Conservation (phyloP, 1,140 invertebrate species). For the Caenorhabditis remanei region DNA sequence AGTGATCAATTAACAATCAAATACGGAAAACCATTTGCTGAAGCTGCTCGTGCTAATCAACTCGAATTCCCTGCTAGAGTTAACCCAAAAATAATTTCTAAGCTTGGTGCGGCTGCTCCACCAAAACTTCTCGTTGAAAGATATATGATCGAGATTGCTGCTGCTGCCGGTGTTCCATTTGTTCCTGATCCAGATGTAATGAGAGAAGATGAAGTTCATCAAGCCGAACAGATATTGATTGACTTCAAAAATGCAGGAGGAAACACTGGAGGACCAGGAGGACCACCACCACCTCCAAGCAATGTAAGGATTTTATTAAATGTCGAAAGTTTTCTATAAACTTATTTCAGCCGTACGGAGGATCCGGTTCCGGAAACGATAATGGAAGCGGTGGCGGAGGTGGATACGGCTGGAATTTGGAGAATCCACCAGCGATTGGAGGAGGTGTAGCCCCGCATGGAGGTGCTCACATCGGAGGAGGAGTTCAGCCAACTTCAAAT, state of each 20-base stretch:
- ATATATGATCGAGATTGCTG: conserved; percentile 88
- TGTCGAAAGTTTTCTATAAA: neutral
- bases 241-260: conserved; percentile 81
- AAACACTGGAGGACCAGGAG: neutral
- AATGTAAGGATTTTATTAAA: conserved; percentile 7
- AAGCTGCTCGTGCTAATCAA: conserved; percentile 86
- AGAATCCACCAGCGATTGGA: neutral
- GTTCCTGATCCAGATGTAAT: conserved; percentile 89
- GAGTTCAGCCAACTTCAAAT: neutral
- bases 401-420: conserved; percentile 53
- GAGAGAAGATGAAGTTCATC: conserved; percentile 83
- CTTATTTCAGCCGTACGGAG: conserved; percentile 48
- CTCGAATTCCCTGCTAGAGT: conserved; percentile 83
- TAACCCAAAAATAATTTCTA: conserved; percentile 94
- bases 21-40: conserved; percentile 93
- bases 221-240: conserved; percentile 85
- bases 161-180: conserved; percentile 91
- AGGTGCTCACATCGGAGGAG: neutral
- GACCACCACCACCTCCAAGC: conserved; percentile 42
- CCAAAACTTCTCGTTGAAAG: conserved; percentile 92
- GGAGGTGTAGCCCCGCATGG: neutral
- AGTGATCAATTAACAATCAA: conserved; percentile 90
- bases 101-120: conserved; percentile 93
- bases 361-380: neutral
- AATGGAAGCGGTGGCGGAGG: conserved; percentile 1